Conservation (phyloP, 1,140 invertebrate genomes). For the Pseudomyrmex flavicornis region DNA sequence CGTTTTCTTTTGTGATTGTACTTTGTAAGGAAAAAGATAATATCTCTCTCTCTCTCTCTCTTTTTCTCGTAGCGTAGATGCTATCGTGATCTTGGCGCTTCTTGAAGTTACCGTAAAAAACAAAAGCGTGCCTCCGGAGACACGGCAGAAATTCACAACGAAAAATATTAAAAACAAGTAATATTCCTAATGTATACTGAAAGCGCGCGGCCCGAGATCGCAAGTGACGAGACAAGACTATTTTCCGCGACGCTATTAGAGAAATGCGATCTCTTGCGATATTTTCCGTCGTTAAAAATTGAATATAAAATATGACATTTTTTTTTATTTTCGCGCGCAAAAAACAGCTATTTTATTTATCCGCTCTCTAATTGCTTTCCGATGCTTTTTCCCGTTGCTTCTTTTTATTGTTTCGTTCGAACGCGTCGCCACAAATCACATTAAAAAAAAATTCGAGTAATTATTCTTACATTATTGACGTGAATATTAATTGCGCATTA, state of each 20-base stretch:
- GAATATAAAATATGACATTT: background rate
- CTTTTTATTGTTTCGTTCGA: background rate
- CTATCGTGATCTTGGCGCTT: background rate
- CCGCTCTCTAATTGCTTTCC: background rate
- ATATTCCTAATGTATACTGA: slow-evolving; percentile 52
- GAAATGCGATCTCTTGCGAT: slow-evolving; percentile 11
- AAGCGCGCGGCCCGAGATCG: background rate
- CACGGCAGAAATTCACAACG: background rate
- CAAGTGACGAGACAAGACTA: slow-evolving; percentile 21
- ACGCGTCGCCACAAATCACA: background rate
- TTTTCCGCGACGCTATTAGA: background rate
- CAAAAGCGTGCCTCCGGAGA: slow-evolving; percentile 39
- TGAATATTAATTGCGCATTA: too few relatives aligned
- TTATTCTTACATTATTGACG: too few relatives aligned
- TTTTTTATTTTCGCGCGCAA: background rate
- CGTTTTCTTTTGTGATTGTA: slow-evolving; percentile 1
- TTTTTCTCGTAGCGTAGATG: background rate
- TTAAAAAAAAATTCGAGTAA: background rate
- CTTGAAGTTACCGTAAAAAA: slow-evolving; percentile 13
- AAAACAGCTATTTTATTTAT: background rate
- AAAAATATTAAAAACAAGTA: slow-evolving; percentile 38
- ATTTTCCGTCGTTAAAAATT: slow-evolving; percentile 11
- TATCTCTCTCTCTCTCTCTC: too few relatives aligned
- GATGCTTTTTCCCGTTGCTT: background rate
- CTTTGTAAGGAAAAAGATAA: slow-evolving; percentile 25